Evolutionary conservation across 37 sponge, comb jelly and placozoan genomes (phyloP), one percentile per base, ranked within the genome.

Genomic region (Corticium candelabrum): DNA sequence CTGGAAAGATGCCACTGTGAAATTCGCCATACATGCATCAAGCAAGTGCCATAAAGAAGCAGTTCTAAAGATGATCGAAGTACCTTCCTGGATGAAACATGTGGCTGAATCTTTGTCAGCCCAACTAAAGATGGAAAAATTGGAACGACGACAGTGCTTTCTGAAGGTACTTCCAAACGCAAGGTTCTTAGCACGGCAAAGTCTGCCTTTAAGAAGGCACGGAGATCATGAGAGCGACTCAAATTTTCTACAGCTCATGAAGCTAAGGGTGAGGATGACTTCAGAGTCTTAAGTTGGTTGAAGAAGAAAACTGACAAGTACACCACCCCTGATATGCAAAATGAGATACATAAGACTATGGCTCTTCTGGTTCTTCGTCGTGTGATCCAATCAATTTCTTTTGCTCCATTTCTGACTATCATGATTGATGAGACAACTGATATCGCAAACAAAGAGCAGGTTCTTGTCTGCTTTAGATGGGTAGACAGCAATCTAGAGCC

Each of bases 371-470:
- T 70, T 29, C 7, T 70, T 15, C 73, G 73, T 15, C 5, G 4
- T 7, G 73, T 70, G 5, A 29, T 29, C 5, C 34, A n/a, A 15
- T 70, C 73, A 5, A n/a, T 70, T 15, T 29, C 4, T 4, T 5
- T n/a, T 4, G 29, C 73, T 4, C n/a, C 73, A 33, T 70, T 70
- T 29, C 4, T 5, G 5, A 86, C 86, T 2, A 68, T 86, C 35
- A 86, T 86, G 75, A 40, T 77, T 1, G 86, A 82, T 77, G 86
- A 86, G 72, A 82, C 86, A 35, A 82, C 80, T 33, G 82, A 86
- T 57, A 34, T 82, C 27, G 39, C 81, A 0, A 85, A 85, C 33
- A 34, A 31, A 1, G 83, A 86, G 67, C 87, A 86, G 73, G 39
- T 86, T 40, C 79, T 78, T 31, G 35, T 86, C 43, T 86, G 87